A percentile compares a stretch with the other conserved stretches of the same genome.
Evolutionary conservation across 1,140 invertebrate genomes (phyloP).

Genomic region (Adoxophyes honmai): DNA sequence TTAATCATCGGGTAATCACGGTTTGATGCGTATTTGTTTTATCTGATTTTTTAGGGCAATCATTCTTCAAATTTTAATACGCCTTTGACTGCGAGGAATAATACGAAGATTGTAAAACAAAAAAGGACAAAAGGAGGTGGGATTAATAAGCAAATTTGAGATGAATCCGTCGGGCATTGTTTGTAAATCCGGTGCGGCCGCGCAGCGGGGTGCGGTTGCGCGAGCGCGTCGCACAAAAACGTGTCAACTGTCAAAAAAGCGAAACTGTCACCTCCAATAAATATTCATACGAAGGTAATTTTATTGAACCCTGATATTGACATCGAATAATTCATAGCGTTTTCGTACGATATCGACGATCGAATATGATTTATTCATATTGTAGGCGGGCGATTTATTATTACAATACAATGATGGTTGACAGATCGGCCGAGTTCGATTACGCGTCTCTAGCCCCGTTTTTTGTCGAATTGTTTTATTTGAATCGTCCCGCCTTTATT

Average conservation of each 20-base stretch:
- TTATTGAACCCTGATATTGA: not conserved
- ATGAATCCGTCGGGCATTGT: conserved; percentile 51
- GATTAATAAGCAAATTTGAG: conserved; percentile 47
- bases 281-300: not conserved
- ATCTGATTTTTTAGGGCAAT: conserved; percentile 67
- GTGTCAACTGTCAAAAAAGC: conserved; percentile 8
- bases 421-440: conserved; percentile 60
- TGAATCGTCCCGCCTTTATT: conserved; percentile 56
- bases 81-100: not conserved
- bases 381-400: conserved; percentile 43
- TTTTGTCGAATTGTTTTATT: conserved; percentile 59
- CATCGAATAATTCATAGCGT: not conserved
- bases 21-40: conserved; percentile 62
- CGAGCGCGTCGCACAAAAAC: conserved; percentile 23
- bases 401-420: conserved; percentile 65
- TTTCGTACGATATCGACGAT: conserved; percentile 6
- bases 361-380: conserved; percentile 27
- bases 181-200: conserved; percentile 61
- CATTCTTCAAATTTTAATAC: conserved; percentile 7
- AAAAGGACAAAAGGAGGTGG: conserved; percentile 14
- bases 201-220: conserved; percentile 39
- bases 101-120: conserved; percentile 1
- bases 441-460: conserved; percentile 40
- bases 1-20: conserved; percentile 66
- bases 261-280: too few species aligned